Evolutionary conservation across 2,113 vertebrate species (phyloP).

Genomic region (Copsychus sechellarum): DNA sequence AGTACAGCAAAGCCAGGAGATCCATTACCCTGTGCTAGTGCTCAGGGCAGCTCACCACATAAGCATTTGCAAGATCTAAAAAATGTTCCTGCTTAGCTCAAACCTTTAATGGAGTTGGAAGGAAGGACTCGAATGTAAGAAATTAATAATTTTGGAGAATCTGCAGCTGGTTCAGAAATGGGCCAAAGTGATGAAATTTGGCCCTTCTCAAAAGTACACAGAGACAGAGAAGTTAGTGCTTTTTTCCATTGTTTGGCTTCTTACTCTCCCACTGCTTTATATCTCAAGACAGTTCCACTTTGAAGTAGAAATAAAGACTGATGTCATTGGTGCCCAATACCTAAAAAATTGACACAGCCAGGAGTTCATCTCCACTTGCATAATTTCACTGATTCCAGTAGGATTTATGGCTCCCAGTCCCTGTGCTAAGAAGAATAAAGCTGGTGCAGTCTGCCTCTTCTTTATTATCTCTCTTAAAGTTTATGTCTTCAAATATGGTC

Average conservation of each 20-base stretch:
- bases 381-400: conserved; percentile 44
- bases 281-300: not conserved
- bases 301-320: not conserved
- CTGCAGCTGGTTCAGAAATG: not conserved
- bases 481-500: conserved; percentile 77
- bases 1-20: not conserved
- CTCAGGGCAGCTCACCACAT: not conserved
- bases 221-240: not conserved
- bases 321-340: not conserved
- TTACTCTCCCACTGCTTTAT: not conserved
- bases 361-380: conserved; percentile 41
- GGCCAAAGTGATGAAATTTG: not conserved
- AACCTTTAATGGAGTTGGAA: not conserved
- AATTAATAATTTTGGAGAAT: not conserved
- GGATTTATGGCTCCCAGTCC: conserved; percentile 62
- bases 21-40: not conserved
- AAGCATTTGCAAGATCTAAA: not conserved
- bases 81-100: not conserved
- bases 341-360: not conserved
- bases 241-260: not conserved
- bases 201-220: not conserved
- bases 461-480: conserved; percentile 78
- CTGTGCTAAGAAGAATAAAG: conserved; percentile 35
- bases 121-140: not conserved
- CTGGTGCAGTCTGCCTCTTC: conserved; percentile 44